phyloP scores from a whole-genome alignment of 2,113 vertebrate genomes.

The Syrrhaptes paradoxus region DNA sequence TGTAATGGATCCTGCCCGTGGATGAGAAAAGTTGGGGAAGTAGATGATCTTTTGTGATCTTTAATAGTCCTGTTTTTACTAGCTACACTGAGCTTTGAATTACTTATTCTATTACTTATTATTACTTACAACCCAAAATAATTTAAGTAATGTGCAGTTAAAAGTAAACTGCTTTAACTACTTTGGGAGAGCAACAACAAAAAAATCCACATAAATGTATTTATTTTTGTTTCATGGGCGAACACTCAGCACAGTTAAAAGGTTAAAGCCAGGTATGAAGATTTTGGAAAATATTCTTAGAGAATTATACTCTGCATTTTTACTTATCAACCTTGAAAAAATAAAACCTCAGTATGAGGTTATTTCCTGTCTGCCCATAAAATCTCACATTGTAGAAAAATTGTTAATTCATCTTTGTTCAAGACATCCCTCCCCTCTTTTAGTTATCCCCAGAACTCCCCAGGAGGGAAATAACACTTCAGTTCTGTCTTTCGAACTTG shows the following conservation, averaged over 20 bases:
- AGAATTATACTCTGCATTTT: neutral
- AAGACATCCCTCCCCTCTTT: constrained; percentile 4
- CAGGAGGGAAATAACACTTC: constrained; percentile 53
- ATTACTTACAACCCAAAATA: neutral
- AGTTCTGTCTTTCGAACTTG: constrained; percentile 45
- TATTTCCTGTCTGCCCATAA: neutral
- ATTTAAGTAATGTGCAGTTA: neutral
- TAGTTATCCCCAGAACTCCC: constrained; percentile 45
- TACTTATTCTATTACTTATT: neutral
- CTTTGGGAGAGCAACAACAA: neutral
- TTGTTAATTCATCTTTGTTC: constrained; percentile 7
- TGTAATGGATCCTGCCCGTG: neutral
- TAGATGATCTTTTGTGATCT: neutral
- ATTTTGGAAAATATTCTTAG: neutral
- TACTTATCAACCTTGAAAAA: neutral
- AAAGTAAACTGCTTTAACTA: neutral
- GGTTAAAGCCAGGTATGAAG: neutral
- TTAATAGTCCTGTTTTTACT: neutral
- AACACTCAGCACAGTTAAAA: neutral
- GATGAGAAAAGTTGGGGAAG: neutral
- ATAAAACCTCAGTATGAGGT: neutral
- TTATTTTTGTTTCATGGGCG: neutral
- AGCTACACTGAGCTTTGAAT: neutral
- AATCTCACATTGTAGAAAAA: constrained; percentile 35
- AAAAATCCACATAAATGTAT: neutral